Evolutionary conservation across 30 jellyfish, hydroid and myxozoan genomes (phyloP).

Genomic region (Pelagia noctiluca): DNA sequence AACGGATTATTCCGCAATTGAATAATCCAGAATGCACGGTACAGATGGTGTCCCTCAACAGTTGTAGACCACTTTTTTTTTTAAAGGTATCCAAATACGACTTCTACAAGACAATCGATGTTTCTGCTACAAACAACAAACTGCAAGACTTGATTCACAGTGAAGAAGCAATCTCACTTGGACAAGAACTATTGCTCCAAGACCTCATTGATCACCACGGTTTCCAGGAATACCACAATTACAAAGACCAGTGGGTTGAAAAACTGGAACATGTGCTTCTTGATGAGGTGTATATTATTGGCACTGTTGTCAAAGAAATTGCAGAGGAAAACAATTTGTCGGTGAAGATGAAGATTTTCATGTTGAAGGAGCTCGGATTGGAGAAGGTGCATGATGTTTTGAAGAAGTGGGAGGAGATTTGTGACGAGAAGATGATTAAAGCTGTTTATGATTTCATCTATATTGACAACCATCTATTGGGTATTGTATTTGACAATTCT

Average conservation of each 20-base stretch:
- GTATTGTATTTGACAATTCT: too few species aligned
- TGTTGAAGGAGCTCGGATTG: constrained; percentile 43
- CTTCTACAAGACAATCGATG: constrained; percentile 43
- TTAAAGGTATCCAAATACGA: too few species aligned
- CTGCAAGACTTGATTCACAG: background rate
- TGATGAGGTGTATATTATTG: constrained; percentile 50
- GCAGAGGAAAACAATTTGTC: constrained; percentile 19
- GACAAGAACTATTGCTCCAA: too few species aligned
- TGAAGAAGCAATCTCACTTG: constrained; percentile 12
- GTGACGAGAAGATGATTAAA: constrained; percentile 26
- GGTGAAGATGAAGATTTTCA: constrained; percentile 45
- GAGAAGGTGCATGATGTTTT: constrained; percentile 7
- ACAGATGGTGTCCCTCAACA: too few species aligned
- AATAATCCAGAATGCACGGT: too few species aligned
- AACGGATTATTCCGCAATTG: too few species aligned
- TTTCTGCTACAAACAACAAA: constrained; percentile 7
- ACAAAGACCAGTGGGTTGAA: constrained; percentile 27
- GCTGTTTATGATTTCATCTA: constrained; percentile 27
- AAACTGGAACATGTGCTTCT: constrained; percentile 44
- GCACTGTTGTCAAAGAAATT: constrained; percentile 49
- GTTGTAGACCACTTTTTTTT: too few species aligned
- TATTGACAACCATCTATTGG: constrained; percentile 9
- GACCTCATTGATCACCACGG: too few species aligned
- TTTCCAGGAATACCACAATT: constrained; percentile 23
- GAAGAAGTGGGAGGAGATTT: constrained; percentile 46